Evolutionary conservation across 2,113 vertebrate species (phyloP).

Genomic region (Mola mola): DNA sequence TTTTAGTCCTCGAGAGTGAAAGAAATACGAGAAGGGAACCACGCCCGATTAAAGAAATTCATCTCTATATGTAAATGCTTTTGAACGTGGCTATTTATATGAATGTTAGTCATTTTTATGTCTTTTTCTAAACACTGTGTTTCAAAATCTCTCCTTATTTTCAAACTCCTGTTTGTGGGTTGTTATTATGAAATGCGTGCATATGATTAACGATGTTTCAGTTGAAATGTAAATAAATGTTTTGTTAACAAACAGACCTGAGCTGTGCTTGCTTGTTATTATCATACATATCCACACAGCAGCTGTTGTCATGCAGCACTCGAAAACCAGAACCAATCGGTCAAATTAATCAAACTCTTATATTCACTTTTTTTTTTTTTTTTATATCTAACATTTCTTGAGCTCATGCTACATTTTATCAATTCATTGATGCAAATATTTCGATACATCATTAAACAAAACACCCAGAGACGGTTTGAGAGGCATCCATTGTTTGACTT

Average conservation of each 20-base stretch:
- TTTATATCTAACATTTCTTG: neutral
- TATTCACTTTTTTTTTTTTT: neutral
- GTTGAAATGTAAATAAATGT: conserved; percentile 71
- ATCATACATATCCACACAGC: neutral
- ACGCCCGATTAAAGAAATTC: conserved; percentile 24
- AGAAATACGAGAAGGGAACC: conserved; percentile 27
- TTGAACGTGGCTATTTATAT: conserved; percentile 7
- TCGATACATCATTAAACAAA: too few relatives aligned
- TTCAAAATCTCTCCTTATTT: conserved; percentile 1
- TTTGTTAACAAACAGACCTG: conserved; percentile 47
- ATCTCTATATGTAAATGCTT: neutral
- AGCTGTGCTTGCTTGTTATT: conserved; percentile 14
- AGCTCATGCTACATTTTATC: neutral
- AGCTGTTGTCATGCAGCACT: too few relatives aligned
- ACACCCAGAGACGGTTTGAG: neutral
- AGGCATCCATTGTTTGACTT: conserved; percentile 31
- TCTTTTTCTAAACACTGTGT: neutral
- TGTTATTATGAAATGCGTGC: conserved; percentile 22
- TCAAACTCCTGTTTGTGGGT: conserved; percentile 12
- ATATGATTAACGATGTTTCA: conserved; percentile 18
- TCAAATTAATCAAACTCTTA: neutral
- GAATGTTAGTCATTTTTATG: neutral
- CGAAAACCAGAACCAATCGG: too few relatives aligned
- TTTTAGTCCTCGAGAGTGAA: conserved; percentile 23
- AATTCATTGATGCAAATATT: neutral